These are phyloP conservation scores for Drosophila malerkotliana DNA, from an alignment of 1,140 invertebrate species.

Conservation along the genomic window DNA sequence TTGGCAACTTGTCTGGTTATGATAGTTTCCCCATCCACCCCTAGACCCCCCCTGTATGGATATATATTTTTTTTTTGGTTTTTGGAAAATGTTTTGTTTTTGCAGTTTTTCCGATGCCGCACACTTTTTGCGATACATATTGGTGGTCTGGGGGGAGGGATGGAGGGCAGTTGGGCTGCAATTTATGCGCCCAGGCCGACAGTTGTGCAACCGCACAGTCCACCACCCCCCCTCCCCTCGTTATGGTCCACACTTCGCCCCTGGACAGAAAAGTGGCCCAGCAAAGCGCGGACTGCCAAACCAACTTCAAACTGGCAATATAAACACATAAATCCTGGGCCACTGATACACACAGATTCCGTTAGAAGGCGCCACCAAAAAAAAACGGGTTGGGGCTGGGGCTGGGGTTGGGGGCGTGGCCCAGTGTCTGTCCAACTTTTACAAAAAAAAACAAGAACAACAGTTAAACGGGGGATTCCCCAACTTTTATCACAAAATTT, in stretches of 20 bases:
- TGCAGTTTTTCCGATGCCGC: conserved; percentile 1
- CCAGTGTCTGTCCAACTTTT: conserved; percentile 37
- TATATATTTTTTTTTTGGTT: not conserved
- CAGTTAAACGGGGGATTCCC: conserved; percentile 6
- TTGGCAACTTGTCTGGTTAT: conserved; percentile 40
- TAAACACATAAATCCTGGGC: conserved; percentile 50
- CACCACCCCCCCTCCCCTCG: not conserved
- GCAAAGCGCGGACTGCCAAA: conserved; percentile 35
- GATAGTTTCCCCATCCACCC: not conserved
- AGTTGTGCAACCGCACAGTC: conserved; percentile 59
- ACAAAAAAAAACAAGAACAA: conserved; percentile 15
- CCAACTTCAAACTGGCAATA: conserved; percentile 51
- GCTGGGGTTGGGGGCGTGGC: not conserved
- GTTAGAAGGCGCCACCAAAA: conserved; percentile 13
- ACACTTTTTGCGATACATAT: conserved; percentile 49
- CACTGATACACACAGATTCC: conserved; percentile 37
- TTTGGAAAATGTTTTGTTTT: conserved; percentile 22
- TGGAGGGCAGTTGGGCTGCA: conserved; percentile 27
- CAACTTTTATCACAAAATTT: not conserved
- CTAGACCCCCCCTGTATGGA: not conserved
- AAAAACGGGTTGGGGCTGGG: too few relatives aligned
- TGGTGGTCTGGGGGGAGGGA: conserved; percentile 3
- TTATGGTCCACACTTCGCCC: not conserved
- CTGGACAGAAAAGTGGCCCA: not conserved
- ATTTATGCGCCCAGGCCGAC: conserved; percentile 61